Conservation (phyloP, 2,797 vertebrate species). For the Novumbra hubbsi region DNA sequence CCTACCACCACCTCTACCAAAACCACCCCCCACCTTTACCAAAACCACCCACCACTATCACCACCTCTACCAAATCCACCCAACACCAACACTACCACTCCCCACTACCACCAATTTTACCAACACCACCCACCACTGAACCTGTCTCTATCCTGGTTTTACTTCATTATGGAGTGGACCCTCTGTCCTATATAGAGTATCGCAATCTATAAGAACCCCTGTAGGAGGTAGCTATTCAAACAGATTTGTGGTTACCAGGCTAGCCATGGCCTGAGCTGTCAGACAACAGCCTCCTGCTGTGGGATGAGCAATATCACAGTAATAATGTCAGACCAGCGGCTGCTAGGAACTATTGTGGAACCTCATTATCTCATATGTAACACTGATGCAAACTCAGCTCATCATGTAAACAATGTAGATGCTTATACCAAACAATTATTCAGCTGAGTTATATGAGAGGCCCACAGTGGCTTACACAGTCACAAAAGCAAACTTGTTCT, state of each 20-base stretch:
- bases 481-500: background rate
- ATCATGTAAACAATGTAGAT: slow-evolving; percentile 44
- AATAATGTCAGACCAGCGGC: slow-evolving; percentile 37
- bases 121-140: no score
- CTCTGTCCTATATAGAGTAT: background rate
- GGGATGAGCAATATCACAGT: slow-evolving; percentile 43
- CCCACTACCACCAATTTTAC: no score
- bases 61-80: no score
- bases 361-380: slow-evolving; percentile 50
- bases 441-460: background rate
- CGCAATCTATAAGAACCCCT: background rate
- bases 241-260: background rate
- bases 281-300: slow-evolving; percentile 17
- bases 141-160: no score
- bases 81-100: no score
- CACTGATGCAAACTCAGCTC: slow-evolving; percentile 60
- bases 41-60: no score
- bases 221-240: background rate
- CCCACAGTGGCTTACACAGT: slow-evolving; percentile 9
- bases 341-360: slow-evolving; percentile 41
- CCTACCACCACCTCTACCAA: no score
- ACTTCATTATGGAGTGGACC: background rate
- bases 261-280: slow-evolving; percentile 10
- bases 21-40: no score
- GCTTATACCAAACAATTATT: slow-evolving; percentile 30